phyloP scores from a whole-genome alignment of 2,797 vertebrate species.

The Percopsis omiscomaycus region DNA sequence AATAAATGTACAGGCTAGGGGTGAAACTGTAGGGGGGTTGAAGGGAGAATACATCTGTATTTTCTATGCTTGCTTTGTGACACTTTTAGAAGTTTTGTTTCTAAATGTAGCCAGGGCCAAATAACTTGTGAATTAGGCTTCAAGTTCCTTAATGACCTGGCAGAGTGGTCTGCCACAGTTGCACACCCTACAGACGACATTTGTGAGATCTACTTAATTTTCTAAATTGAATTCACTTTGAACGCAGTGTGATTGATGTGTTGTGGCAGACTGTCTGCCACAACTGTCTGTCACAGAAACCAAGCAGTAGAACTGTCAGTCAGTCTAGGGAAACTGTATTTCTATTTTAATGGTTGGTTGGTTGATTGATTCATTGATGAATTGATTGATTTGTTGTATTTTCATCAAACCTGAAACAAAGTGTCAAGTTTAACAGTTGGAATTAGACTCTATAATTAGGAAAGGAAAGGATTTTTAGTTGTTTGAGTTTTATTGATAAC shows the following conservation, averaged over 20 bases:
- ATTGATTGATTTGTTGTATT: constrained; percentile 1
- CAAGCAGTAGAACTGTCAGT: neutral
- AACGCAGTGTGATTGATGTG: neutral
- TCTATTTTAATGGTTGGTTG: constrained; percentile 19
- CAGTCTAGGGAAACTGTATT: neutral
- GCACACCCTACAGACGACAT: constrained; percentile 2
- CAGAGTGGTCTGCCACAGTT: neutral
- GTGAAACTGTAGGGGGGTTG: neutral
- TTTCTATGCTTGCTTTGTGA: constrained; percentile 8
- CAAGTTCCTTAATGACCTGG: neutral
- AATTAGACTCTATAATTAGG: no score
- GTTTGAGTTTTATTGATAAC: neutral
- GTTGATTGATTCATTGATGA: no score
- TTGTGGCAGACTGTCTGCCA: neutral
- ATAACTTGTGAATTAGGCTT: neutral
- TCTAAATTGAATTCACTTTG: constrained; percentile 5
- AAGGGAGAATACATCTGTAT: constrained; percentile 1
- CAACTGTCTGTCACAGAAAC: neutral
- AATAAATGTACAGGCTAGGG: neutral
- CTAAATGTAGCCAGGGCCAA: neutral
- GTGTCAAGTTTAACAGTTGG: no score
- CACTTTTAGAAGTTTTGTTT: neutral
- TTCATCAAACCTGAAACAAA: neutral
- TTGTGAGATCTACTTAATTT: constrained; percentile 5
- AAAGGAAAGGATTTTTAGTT: no score